Evolutionary conservation across 2,888 invertebrate genomes (phyloP).

Genomic region (Latheticus oryzae): DNA sequence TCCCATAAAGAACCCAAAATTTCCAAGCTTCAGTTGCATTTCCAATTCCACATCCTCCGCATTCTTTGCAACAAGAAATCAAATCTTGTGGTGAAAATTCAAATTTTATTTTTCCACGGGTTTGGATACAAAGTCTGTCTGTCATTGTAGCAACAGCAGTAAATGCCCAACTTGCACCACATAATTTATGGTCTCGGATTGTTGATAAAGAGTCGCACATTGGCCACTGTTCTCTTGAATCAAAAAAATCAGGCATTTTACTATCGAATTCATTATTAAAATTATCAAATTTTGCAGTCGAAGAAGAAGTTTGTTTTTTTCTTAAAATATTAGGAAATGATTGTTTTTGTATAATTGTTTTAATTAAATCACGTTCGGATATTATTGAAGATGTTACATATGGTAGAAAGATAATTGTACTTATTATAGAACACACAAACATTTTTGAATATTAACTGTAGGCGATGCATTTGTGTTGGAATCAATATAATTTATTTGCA

Average conservation of each 20-base stretch:
- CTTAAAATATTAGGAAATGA: no score
- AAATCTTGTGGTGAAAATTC: conserved; percentile 3
- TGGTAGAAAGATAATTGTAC: no score
- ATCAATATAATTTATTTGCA: no score
- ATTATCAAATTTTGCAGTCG: no score
- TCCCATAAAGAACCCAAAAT: background rate
- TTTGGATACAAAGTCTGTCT: conserved; percentile 3
- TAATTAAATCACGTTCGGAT: no score
- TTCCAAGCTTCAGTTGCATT: background rate
- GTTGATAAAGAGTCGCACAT: background rate
- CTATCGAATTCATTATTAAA: no score
- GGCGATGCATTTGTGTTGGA: no score
- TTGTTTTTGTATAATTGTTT: no score
- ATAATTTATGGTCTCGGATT: conserved; percentile 3
- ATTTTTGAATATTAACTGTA: no score
- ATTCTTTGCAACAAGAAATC: conserved; percentile 1
- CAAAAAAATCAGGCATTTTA: conserved; percentile 2
- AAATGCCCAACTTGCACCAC: conserved; percentile 6
- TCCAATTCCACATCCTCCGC: conserved; percentile 1
- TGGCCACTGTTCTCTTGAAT: conserved; percentile 1
- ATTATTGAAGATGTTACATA: no score
- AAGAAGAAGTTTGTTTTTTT: no score
- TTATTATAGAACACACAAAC: no score
- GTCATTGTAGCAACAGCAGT: background rate
- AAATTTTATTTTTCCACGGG: background rate